These are phyloP conservation scores for Miniopterus natalensis DNA, from an alignment of 2,113 vertebrate species.

Conservation along the genomic window DNA sequence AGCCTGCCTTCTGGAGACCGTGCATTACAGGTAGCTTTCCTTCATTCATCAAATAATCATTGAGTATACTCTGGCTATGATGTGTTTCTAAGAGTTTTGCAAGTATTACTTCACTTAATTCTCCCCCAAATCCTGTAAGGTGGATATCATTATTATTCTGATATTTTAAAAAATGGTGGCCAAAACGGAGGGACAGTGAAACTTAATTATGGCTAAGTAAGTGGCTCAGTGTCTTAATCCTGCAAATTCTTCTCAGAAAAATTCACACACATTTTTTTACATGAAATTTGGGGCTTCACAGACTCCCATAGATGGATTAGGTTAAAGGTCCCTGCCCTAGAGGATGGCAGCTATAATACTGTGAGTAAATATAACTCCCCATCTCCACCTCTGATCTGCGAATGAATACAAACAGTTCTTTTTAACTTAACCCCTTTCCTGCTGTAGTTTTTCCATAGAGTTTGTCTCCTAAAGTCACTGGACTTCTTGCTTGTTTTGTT, in stretches of 20 bases:
- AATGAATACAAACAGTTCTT: not conserved
- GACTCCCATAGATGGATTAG: not conserved
- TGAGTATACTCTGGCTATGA: not conserved
- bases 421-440: not conserved
- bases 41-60: not conserved
- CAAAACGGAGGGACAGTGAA: not conserved
- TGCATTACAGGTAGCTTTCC: not conserved
- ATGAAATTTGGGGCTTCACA: not conserved
- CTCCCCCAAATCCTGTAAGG: not conserved
- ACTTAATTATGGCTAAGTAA: not conserved
- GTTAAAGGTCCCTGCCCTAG: not conserved
- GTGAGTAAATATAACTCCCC: not conserved
- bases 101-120: not conserved
- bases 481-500: not conserved
- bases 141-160: not conserved
- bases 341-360: not conserved
- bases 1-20: not conserved
- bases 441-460: not conserved
- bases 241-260: constrained; percentile 16
- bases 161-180: not conserved
- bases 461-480: not conserved
- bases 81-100: not conserved
- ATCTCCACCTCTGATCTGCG: not conserved
- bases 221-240: not conserved
- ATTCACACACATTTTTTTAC: not conserved